phyloP scores from a whole-genome alignment of 53 echinoderm and acorn worm species.

The Astropecten irregularis region DNA sequence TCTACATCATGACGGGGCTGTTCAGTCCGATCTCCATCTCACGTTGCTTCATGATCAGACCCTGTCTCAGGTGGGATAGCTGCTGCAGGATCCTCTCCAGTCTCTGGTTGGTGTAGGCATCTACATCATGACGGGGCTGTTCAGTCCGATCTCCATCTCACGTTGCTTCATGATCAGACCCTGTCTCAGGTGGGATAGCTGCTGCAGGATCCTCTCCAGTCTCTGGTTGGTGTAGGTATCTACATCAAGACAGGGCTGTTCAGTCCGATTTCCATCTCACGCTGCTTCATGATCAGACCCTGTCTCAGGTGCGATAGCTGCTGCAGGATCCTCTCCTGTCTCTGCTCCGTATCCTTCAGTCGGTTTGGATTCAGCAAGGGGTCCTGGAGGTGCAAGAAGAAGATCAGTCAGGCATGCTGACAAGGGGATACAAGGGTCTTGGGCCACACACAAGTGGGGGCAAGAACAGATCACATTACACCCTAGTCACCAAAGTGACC shows the following conservation, averaged over 20 bases:
- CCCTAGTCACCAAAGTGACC: too few species aligned
- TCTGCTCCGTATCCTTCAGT: slow-evolving; percentile 83
- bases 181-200: slow-evolving; percentile 89
- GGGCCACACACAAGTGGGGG: too few species aligned
- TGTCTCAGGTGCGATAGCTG: slow-evolving; percentile 91
- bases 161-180: slow-evolving; percentile 96
- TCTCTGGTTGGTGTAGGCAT: slow-evolving; percentile 77
- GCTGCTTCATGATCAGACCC: slow-evolving; percentile 97
- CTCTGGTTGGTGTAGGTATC: slow-evolving; percentile 80
- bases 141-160: slow-evolving; percentile 83
- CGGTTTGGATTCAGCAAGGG: slow-evolving; percentile 89
- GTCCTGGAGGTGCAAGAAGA: slow-evolving; percentile 62
- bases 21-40: slow-evolving; percentile 85
- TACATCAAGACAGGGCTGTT: slow-evolving; percentile 45
- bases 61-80: slow-evolving; percentile 89
- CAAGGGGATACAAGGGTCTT: too few species aligned
- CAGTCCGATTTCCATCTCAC: slow-evolving; percentile 87
- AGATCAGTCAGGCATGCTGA: background rate
- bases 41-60: slow-evolving; percentile 94
- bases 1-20: too few species aligned
- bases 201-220: slow-evolving; percentile 84
- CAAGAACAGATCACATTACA: too few species aligned
- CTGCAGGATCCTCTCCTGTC: slow-evolving; percentile 85
- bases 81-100: slow-evolving; percentile 87
- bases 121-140: too few species aligned